Conservation (phyloP, 2,888 invertebrate genomes). For the Phyllotreta striolata region DNA sequence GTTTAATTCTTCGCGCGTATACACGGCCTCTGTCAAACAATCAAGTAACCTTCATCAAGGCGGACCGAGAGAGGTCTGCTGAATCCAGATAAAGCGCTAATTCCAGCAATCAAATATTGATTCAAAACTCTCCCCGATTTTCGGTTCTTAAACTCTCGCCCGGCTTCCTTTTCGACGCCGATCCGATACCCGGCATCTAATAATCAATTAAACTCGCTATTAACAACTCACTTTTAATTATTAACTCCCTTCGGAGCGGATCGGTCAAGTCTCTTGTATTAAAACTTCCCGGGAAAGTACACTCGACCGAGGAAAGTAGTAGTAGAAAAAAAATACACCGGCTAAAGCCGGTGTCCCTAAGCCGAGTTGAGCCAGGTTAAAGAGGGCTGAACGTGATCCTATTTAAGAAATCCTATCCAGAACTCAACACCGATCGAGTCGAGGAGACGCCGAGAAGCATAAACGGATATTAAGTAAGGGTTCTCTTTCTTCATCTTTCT, state of each 20-base stretch:
- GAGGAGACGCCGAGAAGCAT: constrained; percentile 53
- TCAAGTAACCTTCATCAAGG: constrained; percentile 63
- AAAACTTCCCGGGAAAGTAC: constrained; percentile 4
- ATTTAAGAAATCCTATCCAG: constrained; percentile 62
- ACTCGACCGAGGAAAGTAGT: constrained; percentile 8
- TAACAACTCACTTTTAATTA: neutral
- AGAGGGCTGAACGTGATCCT: constrained; percentile 63
- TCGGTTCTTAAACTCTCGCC: constrained; percentile 56
- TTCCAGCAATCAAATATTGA: constrained; percentile 65
- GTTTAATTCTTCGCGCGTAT: constrained; percentile 62
- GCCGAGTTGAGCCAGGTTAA: constrained; percentile 59
- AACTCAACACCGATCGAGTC: constrained; percentile 60
- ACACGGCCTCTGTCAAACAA: constrained; percentile 62
- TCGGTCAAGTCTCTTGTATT: constrained; percentile 7
- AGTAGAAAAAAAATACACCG: constrained; percentile 53
- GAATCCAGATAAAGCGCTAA: constrained; percentile 64
- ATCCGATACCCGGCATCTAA: too few species aligned
- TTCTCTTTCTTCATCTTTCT: constrained; percentile 42
- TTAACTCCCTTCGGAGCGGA: too few species aligned
- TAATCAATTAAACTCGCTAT: too few species aligned
- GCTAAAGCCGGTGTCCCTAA: constrained; percentile 56
- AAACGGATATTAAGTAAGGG: constrained; percentile 60
- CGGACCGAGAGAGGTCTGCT: constrained; percentile 58
- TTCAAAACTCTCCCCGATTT: constrained; percentile 61
- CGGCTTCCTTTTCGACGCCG: constrained; percentile 38